phyloP scores from a whole-genome alignment of 1,140 invertebrate species.

The Drosophila hydei region DNA sequence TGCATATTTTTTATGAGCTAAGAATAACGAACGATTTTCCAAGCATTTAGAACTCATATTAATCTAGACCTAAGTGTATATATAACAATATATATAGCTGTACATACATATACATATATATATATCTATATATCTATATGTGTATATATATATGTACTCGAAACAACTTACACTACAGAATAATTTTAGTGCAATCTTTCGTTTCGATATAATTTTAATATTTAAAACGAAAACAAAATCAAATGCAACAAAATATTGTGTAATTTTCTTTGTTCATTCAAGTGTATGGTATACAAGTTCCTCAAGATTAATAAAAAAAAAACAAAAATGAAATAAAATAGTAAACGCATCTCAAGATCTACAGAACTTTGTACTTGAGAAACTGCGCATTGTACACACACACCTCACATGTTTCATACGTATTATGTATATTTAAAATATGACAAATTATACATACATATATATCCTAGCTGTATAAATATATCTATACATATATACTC shows the following conservation, averaged over 20 bases:
- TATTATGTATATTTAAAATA: conserved; percentile 33
- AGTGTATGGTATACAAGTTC: conserved; percentile 83
- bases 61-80: conserved; percentile 44
- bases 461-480: conserved; percentile 33
- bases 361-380: conserved; percentile 21
- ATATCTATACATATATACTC: conserved; percentile 6
- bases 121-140: conserved; percentile 26
- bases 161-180: conserved; percentile 58
- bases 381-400: conserved; percentile 59
- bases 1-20: conserved; percentile 64
- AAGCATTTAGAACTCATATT: conserved; percentile 39
- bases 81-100: conserved; percentile 5
- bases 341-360: conserved; percentile 54
- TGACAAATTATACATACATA: conserved; percentile 21
- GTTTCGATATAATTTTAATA: conserved; percentile 53
- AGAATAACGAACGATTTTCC: conserved; percentile 46
- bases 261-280: conserved; percentile 83
- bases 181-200: conserved; percentile 79
- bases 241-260: conserved; percentile 80
- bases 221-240: conserved; percentile 28
- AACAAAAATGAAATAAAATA: conserved; percentile 51
- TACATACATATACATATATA: conserved; percentile 26
- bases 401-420: conserved; percentile 74
- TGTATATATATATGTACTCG: conserved; percentile 47
- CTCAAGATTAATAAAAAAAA: conserved; percentile 78